A percentile compares a stretch with the other conserved stretches of the same genome.
phyloP scores from a whole-genome alignment of 2,888 invertebrate genomes.

The Panzeria rudis region DNA sequence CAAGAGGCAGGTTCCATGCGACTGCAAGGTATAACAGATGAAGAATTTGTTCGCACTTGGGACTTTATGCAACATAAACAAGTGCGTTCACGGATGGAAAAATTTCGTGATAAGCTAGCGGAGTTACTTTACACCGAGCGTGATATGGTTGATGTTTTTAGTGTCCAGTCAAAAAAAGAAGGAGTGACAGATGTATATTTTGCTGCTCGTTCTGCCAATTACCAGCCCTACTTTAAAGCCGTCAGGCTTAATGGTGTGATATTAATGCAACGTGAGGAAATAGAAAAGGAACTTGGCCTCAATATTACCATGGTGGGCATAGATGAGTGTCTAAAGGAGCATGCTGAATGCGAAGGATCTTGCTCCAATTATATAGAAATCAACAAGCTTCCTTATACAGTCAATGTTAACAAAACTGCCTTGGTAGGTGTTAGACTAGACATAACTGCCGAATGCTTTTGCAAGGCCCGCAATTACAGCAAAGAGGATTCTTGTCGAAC shows the following conservation, averaged over 20 bases:
- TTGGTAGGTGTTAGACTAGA: slow-evolving; percentile 97
- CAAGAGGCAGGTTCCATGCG: slow-evolving; percentile 97
- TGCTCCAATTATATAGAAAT: slow-evolving; percentile 96
- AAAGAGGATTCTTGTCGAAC: slow-evolving; percentile 94
- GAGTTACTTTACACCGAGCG: slow-evolving; percentile 92
- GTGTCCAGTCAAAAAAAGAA: slow-evolving; percentile 93
- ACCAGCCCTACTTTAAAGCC: slow-evolving; percentile 93
- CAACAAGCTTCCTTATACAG: slow-evolving; percentile 92
- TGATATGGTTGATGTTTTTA: slow-evolving; percentile 97
- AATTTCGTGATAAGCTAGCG: slow-evolving; percentile 93
- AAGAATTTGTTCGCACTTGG: slow-evolving; percentile 98
- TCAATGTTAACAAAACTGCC: slow-evolving; percentile 98
- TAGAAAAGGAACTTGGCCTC: slow-evolving; percentile 95
- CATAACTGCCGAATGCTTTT: slow-evolving; percentile 94
- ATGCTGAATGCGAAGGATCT: slow-evolving; percentile 95
- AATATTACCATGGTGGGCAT: slow-evolving; percentile 99
- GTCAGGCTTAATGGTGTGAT: slow-evolving; percentile 97
- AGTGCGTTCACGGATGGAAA: slow-evolving; percentile 93
- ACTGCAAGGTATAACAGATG: slow-evolving; percentile 95
- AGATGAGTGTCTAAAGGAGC: slow-evolving; percentile 95
- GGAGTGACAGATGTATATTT: slow-evolving; percentile 96
- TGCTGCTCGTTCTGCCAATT: slow-evolving; percentile 93
- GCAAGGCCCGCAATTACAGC: slow-evolving; percentile 95
- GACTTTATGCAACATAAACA: slow-evolving; percentile 93
- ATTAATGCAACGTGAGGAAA: slow-evolving; percentile 95